Evolutionary conservation across 1,140 invertebrate genomes (phyloP).

Genomic region (Ceratitis capitata): DNA sequence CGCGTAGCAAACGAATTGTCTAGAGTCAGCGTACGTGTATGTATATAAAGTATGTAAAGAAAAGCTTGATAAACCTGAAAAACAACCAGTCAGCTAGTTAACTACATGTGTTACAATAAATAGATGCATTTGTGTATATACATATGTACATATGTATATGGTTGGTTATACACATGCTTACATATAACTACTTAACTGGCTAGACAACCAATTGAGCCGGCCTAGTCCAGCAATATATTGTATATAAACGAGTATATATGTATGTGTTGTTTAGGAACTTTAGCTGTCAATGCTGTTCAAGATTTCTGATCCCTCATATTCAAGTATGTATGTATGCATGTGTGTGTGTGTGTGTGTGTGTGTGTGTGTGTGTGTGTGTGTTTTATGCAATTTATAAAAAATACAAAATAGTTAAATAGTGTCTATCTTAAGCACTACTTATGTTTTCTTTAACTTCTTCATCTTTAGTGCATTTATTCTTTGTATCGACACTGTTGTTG

Average conservation of each 20-base stretch:
- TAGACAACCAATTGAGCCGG: neutral
- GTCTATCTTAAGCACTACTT: neutral
- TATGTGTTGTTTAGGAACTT: too few relatives aligned
- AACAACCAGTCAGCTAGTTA: constrained; percentile 9
- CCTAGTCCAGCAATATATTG: neutral
- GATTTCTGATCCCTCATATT: neutral
- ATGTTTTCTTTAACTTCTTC: neutral
- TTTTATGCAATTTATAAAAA: neutral
- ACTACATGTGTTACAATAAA: neutral
- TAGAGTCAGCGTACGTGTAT: neutral
- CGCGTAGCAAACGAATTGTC: neutral
- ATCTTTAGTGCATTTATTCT: neutral
- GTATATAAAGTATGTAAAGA: neutral
- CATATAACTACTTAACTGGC: neutral
- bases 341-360: neutral
- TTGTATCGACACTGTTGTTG: neutral
- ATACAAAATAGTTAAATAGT: neutral
- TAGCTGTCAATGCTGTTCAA: neutral
- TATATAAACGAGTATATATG: too few relatives aligned
- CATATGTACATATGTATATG: neutral
- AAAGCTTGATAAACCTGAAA: constrained; percentile 31
- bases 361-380: neutral
- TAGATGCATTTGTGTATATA: neutral
- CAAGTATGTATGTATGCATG: neutral
- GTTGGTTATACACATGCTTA: neutral